Percentiles rank a stretch among this genome's conserved stretches.
Conservation (phyloP, 2,797 vertebrate genomes). For the Xenentodon cancila region DNA sequence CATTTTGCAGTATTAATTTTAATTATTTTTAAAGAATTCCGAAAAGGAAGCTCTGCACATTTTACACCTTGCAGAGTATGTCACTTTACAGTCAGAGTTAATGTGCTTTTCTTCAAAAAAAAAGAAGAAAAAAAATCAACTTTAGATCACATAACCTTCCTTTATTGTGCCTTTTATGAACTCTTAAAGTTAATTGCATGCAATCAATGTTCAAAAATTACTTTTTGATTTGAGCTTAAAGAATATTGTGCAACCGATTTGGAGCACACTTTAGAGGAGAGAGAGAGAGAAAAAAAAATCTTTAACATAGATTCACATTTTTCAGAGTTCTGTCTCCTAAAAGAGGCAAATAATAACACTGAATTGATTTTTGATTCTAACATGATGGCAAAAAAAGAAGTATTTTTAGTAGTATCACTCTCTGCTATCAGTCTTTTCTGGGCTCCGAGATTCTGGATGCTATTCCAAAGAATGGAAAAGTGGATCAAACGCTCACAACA, state of each 20-base stretch:
- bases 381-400: constrained; percentile 49
- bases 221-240: too few species aligned
- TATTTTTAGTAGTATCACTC: constrained; percentile 51
- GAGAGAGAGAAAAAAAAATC: background rate
- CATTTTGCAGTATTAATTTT: background rate
- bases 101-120: too few species aligned
- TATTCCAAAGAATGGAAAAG: constrained; percentile 44
- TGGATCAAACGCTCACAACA: constrained; percentile 40
- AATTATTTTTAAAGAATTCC: constrained; percentile 7
- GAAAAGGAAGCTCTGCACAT: background rate
- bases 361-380: constrained; percentile 66
- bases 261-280: background rate
- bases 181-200: too few species aligned
- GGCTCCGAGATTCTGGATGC: constrained; percentile 40
- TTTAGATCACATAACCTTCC: too few species aligned
- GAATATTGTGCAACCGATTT: too few species aligned
- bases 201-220: too few species aligned
- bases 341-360: constrained; percentile 45
- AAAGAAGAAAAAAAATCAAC: too few species aligned
- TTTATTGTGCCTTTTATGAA: too few species aligned
- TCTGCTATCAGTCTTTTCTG: constrained; percentile 38
- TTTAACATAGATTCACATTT: constrained; percentile 12
- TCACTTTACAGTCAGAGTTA: too few species aligned
- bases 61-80: too few species aligned
- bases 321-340: constrained; percentile 24